Percentiles rank a stretch among this genome's conserved stretches.
phyloP scores from a whole-genome alignment of 2,888 invertebrate species.

The Athalia cordata region DNA sequence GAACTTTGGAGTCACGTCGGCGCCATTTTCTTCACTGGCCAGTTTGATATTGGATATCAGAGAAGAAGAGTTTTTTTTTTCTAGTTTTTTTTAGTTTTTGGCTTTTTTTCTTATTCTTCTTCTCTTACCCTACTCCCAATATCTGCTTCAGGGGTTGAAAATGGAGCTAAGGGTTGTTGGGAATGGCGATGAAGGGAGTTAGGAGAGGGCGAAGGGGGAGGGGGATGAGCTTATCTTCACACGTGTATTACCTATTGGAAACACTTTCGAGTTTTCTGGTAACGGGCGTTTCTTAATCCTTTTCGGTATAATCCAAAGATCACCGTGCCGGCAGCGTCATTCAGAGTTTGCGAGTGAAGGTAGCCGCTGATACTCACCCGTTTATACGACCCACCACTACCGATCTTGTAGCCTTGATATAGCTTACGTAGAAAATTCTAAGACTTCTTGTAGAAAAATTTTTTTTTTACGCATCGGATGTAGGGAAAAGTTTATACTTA shows the following conservation, averaged over 20 bases:
- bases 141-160: too few relatives aligned
- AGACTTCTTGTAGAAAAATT: too few relatives aligned
- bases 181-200: not conserved
- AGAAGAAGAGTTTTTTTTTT: not conserved
- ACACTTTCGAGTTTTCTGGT: constrained; percentile 2
- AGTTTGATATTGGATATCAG: constrained; percentile 40
- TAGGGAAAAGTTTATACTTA: constrained; percentile 25
- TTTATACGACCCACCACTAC: not conserved
- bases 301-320: not conserved
- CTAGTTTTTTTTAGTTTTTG: not conserved
- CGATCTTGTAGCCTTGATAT: not conserved
- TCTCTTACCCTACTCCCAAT: too few relatives aligned
- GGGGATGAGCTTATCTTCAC: not conserved
- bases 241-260: constrained; percentile 15
- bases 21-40: constrained; percentile 41
- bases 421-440: too few relatives aligned
- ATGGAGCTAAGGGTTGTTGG: too few relatives aligned
- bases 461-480: not conserved
- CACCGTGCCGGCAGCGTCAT: too few relatives aligned
- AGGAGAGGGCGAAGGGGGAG: not conserved
- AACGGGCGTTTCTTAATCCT: constrained; percentile 20
- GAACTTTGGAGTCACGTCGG: constrained; percentile 34
- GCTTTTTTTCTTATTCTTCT: too few relatives aligned
- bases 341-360: not conserved
- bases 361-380: not conserved